Evolutionary conservation across 2,113 vertebrate genomes (phyloP), one percentile per base, ranked within the genome.

Genomic region (Tachycineta bicolor): DNA sequence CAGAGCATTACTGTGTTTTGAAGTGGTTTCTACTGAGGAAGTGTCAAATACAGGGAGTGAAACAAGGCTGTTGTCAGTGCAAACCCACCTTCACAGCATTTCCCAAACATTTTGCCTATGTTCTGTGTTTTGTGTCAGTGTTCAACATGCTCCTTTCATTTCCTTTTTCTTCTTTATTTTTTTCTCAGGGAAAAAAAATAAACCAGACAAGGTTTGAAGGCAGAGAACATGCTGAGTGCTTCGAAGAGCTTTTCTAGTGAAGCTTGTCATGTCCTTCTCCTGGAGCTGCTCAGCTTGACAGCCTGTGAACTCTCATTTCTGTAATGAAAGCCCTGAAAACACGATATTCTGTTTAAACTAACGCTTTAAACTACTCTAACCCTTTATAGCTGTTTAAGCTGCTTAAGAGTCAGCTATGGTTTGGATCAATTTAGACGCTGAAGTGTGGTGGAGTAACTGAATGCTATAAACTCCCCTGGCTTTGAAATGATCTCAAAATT

Each of bases 401-500:
- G 77, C 84, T 96, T 96, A 94, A 69, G 65, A 73, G n/a, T 73
- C 75, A 80, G 75, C 53, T 58, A 14, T 22, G 16, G 41, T 82
- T 94, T 18, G 44, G 53, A 94, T 84, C 69, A 84, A 47, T 78
- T 75, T 84, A 89, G 62, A 84, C 0, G 1, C 56, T 68, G 11
- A 84, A 84, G 52, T 3, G 0, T 65, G 76, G 60, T 6, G 0
- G 63, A 88, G 64, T 37, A 90, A 69, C 68, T 2, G 0, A 77
- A 55, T 41, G 68, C 47, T 90, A 6, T 67, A 77, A 94, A 95
- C 52, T 67, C 67, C 29, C 60, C 56, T 64, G 86, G 83, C 73
- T 96, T 89, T 93, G 83, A 93, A 93, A 87, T 83, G 15, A 93
- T 89, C 88, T 92, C 77, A 46, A 90, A 87, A 94, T 78, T 91